Percentiles rank a stretch among this genome's conserved stretches.
These are phyloP conservation scores for Piscicola geometra DNA, from an alignment of 2,888 invertebrate species.

Conservation along the genomic window DNA sequence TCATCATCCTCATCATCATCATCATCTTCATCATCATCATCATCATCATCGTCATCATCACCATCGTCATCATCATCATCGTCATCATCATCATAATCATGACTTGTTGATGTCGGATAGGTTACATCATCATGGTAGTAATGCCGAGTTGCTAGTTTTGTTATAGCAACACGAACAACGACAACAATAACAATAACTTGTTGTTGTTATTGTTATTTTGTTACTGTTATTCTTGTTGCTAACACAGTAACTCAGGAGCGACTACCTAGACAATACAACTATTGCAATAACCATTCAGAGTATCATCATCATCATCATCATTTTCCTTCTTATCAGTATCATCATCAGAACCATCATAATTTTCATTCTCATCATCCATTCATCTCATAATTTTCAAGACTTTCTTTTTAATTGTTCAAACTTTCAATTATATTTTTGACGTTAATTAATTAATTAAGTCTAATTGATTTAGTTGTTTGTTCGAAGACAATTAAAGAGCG, in stretches of 20 bases:
- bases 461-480: no score
- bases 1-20: conserved; percentile 34
- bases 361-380: no score
- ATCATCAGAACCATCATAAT: no score
- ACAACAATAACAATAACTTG: background rate
- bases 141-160: background rate
- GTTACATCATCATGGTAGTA: conserved; percentile 1
- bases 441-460: no score
- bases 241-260: conserved; percentile 1
- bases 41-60: conserved; percentile 27
- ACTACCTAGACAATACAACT: conserved; percentile 16
- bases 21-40: conserved; percentile 31
- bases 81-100: conserved; percentile 6
- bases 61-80: conserved; percentile 12
- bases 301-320: no score
- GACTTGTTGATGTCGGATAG: no score
- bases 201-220: background rate
- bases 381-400: no score
- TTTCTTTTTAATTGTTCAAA: no score
- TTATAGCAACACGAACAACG: background rate
- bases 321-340: no score
- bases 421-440: no score
- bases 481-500: no score
- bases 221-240: conserved; percentile 4
- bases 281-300: no score